These are phyloP conservation scores for Thaumetopoea pityocampa DNA, from an alignment of 1,140 invertebrate genomes.

Conservation along the genomic window DNA sequence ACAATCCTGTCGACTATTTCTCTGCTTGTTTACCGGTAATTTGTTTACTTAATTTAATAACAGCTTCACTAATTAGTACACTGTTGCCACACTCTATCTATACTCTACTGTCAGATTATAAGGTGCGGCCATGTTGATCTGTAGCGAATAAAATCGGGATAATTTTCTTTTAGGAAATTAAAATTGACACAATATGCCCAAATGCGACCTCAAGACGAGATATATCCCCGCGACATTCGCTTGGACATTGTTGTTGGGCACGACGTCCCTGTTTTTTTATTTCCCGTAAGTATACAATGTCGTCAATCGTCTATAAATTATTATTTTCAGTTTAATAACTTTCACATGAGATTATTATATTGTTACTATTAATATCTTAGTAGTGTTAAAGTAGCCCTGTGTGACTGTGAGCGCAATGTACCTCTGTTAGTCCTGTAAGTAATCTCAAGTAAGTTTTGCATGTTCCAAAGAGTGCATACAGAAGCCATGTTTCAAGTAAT, in stretches of 20 bases:
- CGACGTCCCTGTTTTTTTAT: slow-evolving; percentile 95
- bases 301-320: slow-evolving; percentile 54
- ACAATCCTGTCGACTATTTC: too few relatives aligned
- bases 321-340: slow-evolving; percentile 68
- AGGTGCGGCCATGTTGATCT: slow-evolving; percentile 82
- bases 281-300: slow-evolving; percentile 91
- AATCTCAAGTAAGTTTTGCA: slow-evolving; percentile 9
- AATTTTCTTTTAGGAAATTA: slow-evolving; percentile 75
- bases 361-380: slow-evolving; percentile 64
- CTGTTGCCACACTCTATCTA: slow-evolving; percentile 38
- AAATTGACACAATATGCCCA: slow-evolving; percentile 87
- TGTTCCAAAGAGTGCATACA: neutral
- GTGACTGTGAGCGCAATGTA: slow-evolving; percentile 14
- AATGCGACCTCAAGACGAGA: slow-evolving; percentile 94
- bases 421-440: slow-evolving; percentile 9
- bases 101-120: slow-evolving; percentile 71
- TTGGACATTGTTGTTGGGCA: slow-evolving; percentile 93
- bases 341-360: slow-evolving; percentile 64
- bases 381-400: slow-evolving; percentile 40
- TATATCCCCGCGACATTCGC: slow-evolving; percentile 97
- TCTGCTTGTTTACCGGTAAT: too few relatives aligned
- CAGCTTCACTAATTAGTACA: slow-evolving; percentile 14
- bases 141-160: slow-evolving; percentile 77
- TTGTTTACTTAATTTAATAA: neutral
- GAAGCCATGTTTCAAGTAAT: slow-evolving; percentile 15